phyloP scores from a whole-genome alignment of 2,797 vertebrate genomes.

The Amblyraja radiata region DNA sequence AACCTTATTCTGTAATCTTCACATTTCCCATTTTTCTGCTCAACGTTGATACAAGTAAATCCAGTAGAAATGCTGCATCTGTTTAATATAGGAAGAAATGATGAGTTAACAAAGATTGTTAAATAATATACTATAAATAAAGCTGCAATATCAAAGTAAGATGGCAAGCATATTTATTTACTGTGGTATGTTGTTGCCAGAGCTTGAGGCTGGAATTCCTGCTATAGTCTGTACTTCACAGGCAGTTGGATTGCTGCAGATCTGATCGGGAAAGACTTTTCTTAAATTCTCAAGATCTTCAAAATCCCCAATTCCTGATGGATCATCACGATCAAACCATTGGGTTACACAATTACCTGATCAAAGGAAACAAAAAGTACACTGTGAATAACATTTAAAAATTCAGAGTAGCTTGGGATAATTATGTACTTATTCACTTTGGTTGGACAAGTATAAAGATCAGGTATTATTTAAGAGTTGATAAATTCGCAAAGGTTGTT shows the following conservation, averaged over 20 bases:
- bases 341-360: neutral
- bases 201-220: neutral
- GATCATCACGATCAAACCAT: neutral
- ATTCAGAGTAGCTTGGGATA: too few species aligned
- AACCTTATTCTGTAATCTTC: constrained; percentile 18
- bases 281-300: neutral
- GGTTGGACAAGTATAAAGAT: too few species aligned
- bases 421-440: too few species aligned
- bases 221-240: neutral
- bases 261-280: neutral
- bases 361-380: neutral
- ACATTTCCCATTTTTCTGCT: neutral
- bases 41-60: neutral
- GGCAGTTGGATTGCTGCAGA: neutral
- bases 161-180: too few species aligned
- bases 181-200: too few species aligned
- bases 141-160: too few species aligned
- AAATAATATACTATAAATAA: too few species aligned
- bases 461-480: too few species aligned
- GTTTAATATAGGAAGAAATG: neutral
- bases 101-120: too few species aligned
- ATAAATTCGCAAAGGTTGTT: too few species aligned
- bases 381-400: too few species aligned
- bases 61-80: neutral
- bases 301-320: neutral